phyloP scores from a whole-genome alignment of 2,113 vertebrate genomes.

The Penelope pileata region DNA sequence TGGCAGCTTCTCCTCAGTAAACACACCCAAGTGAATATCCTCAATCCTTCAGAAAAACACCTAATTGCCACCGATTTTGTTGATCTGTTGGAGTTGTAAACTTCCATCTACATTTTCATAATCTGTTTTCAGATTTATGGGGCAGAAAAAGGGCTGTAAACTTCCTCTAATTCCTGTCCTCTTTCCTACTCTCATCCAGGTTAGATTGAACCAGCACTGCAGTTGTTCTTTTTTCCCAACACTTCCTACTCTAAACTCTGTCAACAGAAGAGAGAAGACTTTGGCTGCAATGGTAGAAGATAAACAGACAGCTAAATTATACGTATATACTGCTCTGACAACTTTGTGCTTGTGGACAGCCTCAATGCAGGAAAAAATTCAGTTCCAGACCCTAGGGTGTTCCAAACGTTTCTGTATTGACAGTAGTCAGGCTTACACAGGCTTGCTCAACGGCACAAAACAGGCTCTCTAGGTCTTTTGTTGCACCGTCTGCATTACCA shows the following conservation, averaged over 20 bases:
- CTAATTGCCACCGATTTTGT: neutral
- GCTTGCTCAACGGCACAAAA: neutral
- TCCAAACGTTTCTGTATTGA: neutral
- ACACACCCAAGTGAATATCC: rapidly evolving
- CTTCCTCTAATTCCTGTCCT: neutral
- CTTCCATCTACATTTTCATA: neutral
- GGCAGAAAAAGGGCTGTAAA: neutral
- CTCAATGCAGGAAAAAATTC: neutral
- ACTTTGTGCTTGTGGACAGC: neutral
- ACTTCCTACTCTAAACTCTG: neutral
- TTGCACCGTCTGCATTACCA: neutral
- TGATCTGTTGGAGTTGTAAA: neutral
- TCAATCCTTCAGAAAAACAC: neutral
- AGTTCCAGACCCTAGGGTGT: neutral
- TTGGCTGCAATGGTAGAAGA: neutral
- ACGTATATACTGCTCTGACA: neutral
- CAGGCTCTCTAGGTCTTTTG: neutral
- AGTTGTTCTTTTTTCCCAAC: neutral
- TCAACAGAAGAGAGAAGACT: neutral
- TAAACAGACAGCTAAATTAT: neutral
- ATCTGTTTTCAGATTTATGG: neutral
- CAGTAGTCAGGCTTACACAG: too few species aligned
- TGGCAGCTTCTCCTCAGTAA: neutral
- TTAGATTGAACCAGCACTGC: neutral
- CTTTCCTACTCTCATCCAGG: neutral